Evolutionary conservation across 2,888 invertebrate species (phyloP).

Genomic region (Cremastinae sp.): DNA sequence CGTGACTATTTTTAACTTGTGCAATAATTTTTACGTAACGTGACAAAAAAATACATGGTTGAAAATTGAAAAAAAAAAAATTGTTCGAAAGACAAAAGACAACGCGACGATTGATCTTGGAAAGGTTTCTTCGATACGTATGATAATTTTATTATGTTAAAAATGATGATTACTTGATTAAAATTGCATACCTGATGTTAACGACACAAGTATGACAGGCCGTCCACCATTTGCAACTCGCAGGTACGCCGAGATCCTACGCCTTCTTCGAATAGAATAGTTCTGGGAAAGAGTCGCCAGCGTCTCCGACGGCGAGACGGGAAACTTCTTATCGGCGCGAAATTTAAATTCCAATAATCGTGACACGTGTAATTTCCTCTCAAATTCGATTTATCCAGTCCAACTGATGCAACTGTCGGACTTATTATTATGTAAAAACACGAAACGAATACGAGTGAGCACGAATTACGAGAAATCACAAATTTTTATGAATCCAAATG

Average conservation of each 20-base stretch:
- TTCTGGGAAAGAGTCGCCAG: conserved; percentile 56
- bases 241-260: conserved; percentile 67
- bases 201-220: conserved; percentile 76
- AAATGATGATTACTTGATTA: conserved; percentile 14
- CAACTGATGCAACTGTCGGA: background rate
- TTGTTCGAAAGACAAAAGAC: conserved; percentile 24
- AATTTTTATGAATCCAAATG: too few species aligned
- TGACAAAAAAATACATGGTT: conserved; percentile 32
- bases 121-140: background rate
- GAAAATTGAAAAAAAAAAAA: conserved; percentile 17
- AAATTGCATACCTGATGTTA: conserved; percentile 77
- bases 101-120: background rate
- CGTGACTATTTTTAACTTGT: conserved; percentile 73
- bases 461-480: too few species aligned
- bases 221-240: conserved; percentile 79
- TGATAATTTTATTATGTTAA: conserved; percentile 37
- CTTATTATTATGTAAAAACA: background rate
- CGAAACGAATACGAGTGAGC: too few species aligned
- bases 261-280: conserved; percentile 65
- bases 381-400: background rate
- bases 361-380: background rate
- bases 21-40: conserved; percentile 75
- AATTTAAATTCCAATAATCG: conserved; percentile 17
- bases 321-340: conserved; percentile 26
- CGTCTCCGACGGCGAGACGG: conserved; percentile 56